A percentile compares a stretch with the other conserved stretches of the same genome.
Evolutionary conservation across 64 coral and sea anemone genomes (phyloP).

Genomic region (Porites lutea): DNA sequence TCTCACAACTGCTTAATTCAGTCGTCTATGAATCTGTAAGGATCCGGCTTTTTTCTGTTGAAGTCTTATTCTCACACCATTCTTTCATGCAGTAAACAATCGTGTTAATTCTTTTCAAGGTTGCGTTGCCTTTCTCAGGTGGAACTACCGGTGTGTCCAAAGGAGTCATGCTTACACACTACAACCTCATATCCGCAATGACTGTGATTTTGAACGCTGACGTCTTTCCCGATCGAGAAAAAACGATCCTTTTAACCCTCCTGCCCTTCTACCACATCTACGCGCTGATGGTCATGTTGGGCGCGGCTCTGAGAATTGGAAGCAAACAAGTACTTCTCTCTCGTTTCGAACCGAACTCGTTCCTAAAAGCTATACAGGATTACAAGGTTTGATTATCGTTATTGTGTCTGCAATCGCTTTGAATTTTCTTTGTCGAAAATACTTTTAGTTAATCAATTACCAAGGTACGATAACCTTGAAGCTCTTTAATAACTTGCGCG

Average conservation of each 20-base stretch:
- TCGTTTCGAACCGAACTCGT: slow-evolving; percentile 46
- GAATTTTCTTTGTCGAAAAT: too few species aligned
- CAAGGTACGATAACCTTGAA: too few species aligned
- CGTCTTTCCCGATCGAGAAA: neutral
- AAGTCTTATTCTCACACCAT: too few species aligned
- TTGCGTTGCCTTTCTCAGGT: slow-evolving; percentile 64
- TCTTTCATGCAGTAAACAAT: too few species aligned
- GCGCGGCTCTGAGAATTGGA: neutral
- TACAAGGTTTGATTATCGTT: slow-evolving; percentile 32
- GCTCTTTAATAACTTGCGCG: too few species aligned
- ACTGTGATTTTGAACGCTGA: neutral
- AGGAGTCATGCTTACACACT: slow-evolving; percentile 15
- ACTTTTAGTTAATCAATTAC: too few species aligned
- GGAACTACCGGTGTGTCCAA: slow-evolving; percentile 32
- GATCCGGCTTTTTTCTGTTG: too few species aligned
- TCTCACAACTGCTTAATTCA: too few species aligned
- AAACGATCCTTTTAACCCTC: neutral
- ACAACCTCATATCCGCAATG: neutral
- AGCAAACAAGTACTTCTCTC: neutral
- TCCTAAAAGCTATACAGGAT: slow-evolving; percentile 37
- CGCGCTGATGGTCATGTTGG: slow-evolving; percentile 24
- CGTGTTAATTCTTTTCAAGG: neutral
- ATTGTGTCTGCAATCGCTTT: too few species aligned
- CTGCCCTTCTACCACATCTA: slow-evolving; percentile 62
- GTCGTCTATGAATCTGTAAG: too few species aligned